Percentiles rank a stretch among this genome's conserved stretches.
Evolutionary conservation across 2,797 vertebrate genomes (phyloP).

Genomic region (Melanogrammus aeglefinus): DNA sequence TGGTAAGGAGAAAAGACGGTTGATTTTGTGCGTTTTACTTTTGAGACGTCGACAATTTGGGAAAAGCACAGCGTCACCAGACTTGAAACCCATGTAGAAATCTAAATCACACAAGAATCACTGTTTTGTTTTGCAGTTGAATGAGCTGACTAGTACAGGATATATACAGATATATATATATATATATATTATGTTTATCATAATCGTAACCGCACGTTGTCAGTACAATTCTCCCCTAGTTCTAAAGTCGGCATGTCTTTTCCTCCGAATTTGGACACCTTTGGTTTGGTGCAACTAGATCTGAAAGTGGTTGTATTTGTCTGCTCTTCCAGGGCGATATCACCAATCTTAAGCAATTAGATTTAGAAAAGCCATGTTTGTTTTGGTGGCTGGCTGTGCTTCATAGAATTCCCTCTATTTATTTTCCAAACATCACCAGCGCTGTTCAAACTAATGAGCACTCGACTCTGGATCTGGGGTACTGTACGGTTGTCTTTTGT

Average conservation of each 20-base stretch:
- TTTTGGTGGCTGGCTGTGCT: background rate
- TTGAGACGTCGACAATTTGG: background rate
- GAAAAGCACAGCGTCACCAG: background rate
- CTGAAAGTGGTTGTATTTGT: background rate
- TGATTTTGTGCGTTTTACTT: background rate
- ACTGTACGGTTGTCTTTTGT: background rate
- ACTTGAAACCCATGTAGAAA: no score
- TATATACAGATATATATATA: background rate
- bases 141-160: background rate
- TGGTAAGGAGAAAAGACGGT: background rate
- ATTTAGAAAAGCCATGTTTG: background rate
- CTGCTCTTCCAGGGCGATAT: background rate
- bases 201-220: background rate
- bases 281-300: background rate
- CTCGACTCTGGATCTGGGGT: background rate
- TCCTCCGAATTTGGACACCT: background rate
- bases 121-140: background rate
- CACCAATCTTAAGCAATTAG: background rate
- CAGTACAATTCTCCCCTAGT: background rate
- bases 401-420: background rate
- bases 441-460: background rate
- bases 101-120: background rate
- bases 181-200: background rate
- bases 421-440: slow-evolving; percentile 1
- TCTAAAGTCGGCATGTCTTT: background rate